Evolutionary conservation across 2,888 invertebrate species (phyloP), one percentile per base, ranked within the genome.

Genomic region (Dinocampus coccinellae): DNA sequence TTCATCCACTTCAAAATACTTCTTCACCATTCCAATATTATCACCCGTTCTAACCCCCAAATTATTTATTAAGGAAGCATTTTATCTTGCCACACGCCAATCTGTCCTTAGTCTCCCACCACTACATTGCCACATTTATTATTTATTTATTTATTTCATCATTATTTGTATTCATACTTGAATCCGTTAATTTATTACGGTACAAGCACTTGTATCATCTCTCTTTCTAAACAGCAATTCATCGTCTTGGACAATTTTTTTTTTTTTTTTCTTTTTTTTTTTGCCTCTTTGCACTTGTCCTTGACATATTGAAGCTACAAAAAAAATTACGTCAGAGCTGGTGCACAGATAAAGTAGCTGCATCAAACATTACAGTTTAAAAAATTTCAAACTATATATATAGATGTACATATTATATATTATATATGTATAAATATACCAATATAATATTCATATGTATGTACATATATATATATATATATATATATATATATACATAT

Each of bases 311-410:
- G 60, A 52, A 73, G 68, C 74, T 74, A 72, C 73, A 75, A 75
- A 67, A 73, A n/a, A 65, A 80, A 80, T 80, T 78, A 77, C 76
- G 78, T 82, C 76, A 77, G 76, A 72, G 70, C 70, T 52, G 58
- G 58, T 66, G 57, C 42, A 57, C 36, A 36, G 57, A 34, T 34
- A n/a, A n/a, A 65, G 29, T 36, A 34, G 53, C 53, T 53, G 65
- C 22, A 65, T 55, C 36, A 55, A 29, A 11, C 22, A 58, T 52
- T 42, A 57, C 24, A n/a, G 26, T 22, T n/a, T 22, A 6, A n/a
- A 53, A 53, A 22, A 22, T 61, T 61, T 22, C 29, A 29, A 16
- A n/a, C 16, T 29, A 20, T 39, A 9, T 20, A 13, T 29, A 16
- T 58, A 1, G 22, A 6, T 61, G 61, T n/a, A 20, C 3, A 22